These are phyloP conservation scores for Barbus barbus DNA, from an alignment of 2,113 vertebrate genomes.

Conservation along the genomic window DNA sequence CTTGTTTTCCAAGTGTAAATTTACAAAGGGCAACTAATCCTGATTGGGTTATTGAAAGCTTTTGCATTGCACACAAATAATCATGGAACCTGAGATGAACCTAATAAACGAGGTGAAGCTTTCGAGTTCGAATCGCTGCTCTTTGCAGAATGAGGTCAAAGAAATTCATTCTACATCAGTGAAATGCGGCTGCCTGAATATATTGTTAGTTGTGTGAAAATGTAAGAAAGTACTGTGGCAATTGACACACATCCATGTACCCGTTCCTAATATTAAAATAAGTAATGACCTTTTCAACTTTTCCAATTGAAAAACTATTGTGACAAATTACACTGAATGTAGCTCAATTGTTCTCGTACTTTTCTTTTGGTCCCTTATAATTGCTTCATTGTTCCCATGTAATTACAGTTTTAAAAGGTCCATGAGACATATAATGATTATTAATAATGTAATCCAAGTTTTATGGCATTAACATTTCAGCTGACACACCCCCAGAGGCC, in stretches of 20 bases:
- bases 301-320: conserved; percentile 12
- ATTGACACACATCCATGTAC: background rate
- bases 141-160: conserved; percentile 37
- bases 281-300: conserved; percentile 17
- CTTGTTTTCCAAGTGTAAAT: conserved; percentile 26
- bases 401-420: conserved; percentile 35
- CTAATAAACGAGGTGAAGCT: conserved; percentile 28
- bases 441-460: conserved; percentile 1
- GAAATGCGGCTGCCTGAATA: background rate
- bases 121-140: conserved; percentile 12
- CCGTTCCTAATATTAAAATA: background rate
- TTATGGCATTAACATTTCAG: background rate
- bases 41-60: conserved; percentile 4
- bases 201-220: background rate
- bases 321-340: conserved; percentile 13
- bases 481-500: too few species aligned
- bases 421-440: conserved; percentile 8
- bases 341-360: conserved; percentile 17
- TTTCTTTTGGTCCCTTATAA: conserved; percentile 17
- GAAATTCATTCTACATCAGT: conserved; percentile 12
- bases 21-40: conserved; percentile 35
- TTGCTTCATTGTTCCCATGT: conserved; percentile 10
- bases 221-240: background rate
- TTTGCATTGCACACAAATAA: conserved; percentile 14
- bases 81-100: conserved; percentile 9